These are phyloP conservation scores for Caranx ignobilis DNA, from an alignment of 2,113 vertebrate genomes.

Conservation along the genomic window DNA sequence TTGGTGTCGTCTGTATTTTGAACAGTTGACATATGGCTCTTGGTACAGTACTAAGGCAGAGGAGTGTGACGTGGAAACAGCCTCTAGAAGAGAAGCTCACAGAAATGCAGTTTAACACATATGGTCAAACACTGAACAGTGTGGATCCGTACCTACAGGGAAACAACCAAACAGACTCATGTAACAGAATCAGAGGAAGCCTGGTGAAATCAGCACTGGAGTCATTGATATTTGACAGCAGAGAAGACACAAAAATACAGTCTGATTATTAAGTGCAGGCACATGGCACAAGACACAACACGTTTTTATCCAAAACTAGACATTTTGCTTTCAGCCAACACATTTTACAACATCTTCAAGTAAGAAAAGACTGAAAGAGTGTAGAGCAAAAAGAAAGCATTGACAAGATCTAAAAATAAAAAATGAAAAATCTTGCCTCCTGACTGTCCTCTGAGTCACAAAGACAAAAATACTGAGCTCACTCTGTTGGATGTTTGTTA, in stretches of 20 bases:
- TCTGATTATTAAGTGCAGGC: slow-evolving; percentile 44
- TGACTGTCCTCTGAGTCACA: slow-evolving; percentile 14
- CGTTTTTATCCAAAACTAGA: background rate
- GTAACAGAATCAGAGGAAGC: slow-evolving; percentile 28
- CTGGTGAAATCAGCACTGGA: slow-evolving; percentile 4
- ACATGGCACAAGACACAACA: slow-evolving; percentile 9
- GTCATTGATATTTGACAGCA: background rate
- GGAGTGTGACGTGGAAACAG: slow-evolving; percentile 40
- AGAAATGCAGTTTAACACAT: background rate
- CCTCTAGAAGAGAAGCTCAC: slow-evolving; percentile 12
- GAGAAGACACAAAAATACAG: slow-evolving; percentile 24
- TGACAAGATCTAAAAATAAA: background rate
- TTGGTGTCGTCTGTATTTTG: background rate
- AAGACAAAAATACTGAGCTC: slow-evolving; percentile 22
- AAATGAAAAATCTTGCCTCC: background rate
- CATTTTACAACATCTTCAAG: slow-evolving; percentile 38
- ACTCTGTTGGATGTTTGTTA: slow-evolving; percentile 14
- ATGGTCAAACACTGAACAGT: slow-evolving; percentile 19
- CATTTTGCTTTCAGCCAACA: slow-evolving; percentile 16
- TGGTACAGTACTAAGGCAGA: slow-evolving; percentile 62
- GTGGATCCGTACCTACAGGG: slow-evolving; percentile 37
- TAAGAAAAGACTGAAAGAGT: slow-evolving; percentile 23
- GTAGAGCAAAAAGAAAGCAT: background rate
- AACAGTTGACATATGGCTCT: slow-evolving; percentile 27
- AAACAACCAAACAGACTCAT: slow-evolving; percentile 6